Conservation (phyloP, 2,888 invertebrate genomes). For the Lepidonotus clava region DNA sequence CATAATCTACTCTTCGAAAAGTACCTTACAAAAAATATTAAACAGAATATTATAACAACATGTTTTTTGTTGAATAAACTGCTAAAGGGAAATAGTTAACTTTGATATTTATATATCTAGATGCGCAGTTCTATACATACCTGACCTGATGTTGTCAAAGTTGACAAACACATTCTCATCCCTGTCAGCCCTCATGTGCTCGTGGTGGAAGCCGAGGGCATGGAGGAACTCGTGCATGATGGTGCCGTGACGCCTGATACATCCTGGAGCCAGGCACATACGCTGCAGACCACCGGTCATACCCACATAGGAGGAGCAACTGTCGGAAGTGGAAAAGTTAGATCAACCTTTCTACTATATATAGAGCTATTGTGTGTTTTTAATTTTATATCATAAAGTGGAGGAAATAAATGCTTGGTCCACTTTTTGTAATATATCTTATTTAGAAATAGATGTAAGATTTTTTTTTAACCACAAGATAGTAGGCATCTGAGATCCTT, state of each 20-base stretch:
- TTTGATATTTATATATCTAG: too few species aligned
- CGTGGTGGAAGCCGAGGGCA: conserved; percentile 90
- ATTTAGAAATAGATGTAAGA: too few species aligned
- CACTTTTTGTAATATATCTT: too few species aligned
- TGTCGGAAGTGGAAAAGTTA: conserved; percentile 55
- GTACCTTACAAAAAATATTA: too few species aligned
- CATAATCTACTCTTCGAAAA: neutral
- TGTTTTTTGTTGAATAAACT: too few species aligned
- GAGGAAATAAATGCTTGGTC: too few species aligned
- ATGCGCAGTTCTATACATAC: conserved; percentile 79
- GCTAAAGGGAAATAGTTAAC: too few species aligned
- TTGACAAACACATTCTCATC: conserved; percentile 88
- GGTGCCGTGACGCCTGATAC: conserved; percentile 82
- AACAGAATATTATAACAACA: too few species aligned
- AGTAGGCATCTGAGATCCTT: too few species aligned
- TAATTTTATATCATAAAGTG: too few species aligned
- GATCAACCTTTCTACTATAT: neutral
- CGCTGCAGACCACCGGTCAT: conserved; percentile 88
- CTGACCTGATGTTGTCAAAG: conserved; percentile 86
- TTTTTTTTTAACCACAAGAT: too few species aligned
- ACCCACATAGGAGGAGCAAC: conserved; percentile 90
- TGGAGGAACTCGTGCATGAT: conserved; percentile 90
- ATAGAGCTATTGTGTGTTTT: too few species aligned
- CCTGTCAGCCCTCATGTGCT: conserved; percentile 89
- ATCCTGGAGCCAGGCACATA: conserved; percentile 84